Conservation (phyloP, 2,113 vertebrate genomes). For the Pycnonotus jocosus region DNA sequence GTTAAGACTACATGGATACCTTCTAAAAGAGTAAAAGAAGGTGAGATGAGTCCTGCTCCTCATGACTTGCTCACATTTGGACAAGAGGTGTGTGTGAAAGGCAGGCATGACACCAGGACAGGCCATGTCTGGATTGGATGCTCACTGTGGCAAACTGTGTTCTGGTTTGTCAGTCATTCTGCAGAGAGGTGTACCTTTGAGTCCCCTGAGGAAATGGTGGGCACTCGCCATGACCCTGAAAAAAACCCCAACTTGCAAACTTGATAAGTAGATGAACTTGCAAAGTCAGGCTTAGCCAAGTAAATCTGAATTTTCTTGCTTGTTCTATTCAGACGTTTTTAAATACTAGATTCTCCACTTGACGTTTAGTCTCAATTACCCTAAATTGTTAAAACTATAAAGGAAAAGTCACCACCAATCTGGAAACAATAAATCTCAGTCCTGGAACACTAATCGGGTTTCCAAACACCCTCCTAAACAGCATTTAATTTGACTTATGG, state of each 20-base stretch:
- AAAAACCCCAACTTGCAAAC: background rate
- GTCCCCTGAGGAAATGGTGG: rapidly evolving
- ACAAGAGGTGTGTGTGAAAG: background rate
- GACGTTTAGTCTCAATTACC: background rate
- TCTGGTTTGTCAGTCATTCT: background rate
- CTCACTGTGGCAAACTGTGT: background rate
- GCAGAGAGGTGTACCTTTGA: background rate
- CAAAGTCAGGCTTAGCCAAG: background rate
- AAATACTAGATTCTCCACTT: background rate
- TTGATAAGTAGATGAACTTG: background rate
- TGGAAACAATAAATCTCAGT: constrained; percentile 55
- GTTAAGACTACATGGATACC: background rate
- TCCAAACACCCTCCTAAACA: constrained; percentile 37
- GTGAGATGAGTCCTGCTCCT: background rate
- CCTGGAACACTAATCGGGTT: background rate
- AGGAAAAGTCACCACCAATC: constrained; percentile 25
- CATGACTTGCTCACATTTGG: background rate
- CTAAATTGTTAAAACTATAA: constrained; percentile 12
- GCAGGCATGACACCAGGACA: background rate
- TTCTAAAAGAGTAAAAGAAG: background rate
- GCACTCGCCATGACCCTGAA: background rate
- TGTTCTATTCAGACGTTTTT: background rate
- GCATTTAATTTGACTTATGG: constrained; percentile 50
- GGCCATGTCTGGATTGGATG: background rate
- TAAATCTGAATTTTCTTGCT: background rate